A percentile compares a stretch with the other conserved stretches of the same genome.
These are phyloP conservation scores for Motacilla alba DNA, from an alignment of 2,113 vertebrate species.

Conservation along the genomic window DNA sequence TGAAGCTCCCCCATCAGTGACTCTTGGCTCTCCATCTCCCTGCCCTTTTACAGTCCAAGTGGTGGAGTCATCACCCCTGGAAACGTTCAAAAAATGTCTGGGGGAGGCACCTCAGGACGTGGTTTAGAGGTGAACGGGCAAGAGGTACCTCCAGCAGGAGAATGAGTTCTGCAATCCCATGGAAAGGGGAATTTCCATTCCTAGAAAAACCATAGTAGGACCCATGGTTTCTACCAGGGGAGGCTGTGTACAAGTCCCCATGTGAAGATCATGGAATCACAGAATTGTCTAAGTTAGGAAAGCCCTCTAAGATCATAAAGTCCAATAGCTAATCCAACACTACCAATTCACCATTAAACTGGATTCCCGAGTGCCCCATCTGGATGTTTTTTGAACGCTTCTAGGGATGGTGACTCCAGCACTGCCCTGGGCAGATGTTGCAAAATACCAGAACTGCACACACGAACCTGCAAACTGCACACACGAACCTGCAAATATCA, in stretches of 20 bases:
- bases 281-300: not conserved
- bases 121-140: not conserved
- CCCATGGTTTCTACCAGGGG: not conserved
- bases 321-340: not conserved
- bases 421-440: not conserved
- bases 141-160: not conserved
- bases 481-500: not conserved
- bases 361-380: not conserved
- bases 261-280: not conserved
- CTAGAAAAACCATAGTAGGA: not conserved
- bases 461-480: not conserved
- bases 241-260: accelerated
- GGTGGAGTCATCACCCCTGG: not conserved
- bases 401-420: not conserved
- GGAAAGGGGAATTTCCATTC: not conserved
- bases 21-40: not conserved
- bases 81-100: accelerated
- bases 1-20: not conserved
- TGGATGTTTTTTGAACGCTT: not conserved
- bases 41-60: not conserved
- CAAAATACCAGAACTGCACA: not conserved
- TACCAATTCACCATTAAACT: not conserved
- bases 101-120: not conserved
- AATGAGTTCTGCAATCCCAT: not conserved
- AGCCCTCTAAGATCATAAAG: not conserved